These are phyloP conservation scores for Boloria selene DNA, from an alignment of 2,888 invertebrate species.

Conservation along the genomic window DNA sequence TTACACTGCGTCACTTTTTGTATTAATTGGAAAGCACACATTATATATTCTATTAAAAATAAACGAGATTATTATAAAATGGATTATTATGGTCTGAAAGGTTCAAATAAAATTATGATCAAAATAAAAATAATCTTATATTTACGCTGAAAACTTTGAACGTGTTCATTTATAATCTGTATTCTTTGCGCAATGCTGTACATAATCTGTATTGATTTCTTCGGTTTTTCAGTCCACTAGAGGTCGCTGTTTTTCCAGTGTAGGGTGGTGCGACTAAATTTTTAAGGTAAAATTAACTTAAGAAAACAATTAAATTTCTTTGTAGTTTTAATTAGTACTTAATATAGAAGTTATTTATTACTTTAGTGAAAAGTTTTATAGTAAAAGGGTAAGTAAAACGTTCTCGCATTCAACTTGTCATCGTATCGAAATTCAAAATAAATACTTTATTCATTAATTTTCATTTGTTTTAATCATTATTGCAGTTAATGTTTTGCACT, in stretches of 20 bases:
- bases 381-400: conserved; percentile 32
- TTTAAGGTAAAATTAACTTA: conserved; percentile 22
- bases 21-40: too few relatives aligned
- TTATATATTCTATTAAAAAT: too few relatives aligned
- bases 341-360: background rate
- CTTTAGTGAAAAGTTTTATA: background rate
- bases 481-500: background rate
- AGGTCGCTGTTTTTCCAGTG: conserved; percentile 42
- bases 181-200: conserved; percentile 17
- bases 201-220: conserved; percentile 24
- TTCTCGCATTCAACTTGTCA: conserved; percentile 25
- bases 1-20: too few relatives aligned
- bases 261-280: conserved; percentile 38
- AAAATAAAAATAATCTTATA: background rate
- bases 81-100: too few relatives aligned
- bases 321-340: background rate
- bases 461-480: conserved; percentile 21
- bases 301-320: background rate
- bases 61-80: too few relatives aligned
- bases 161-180: conserved; percentile 7
- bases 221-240: conserved; percentile 32
- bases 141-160: background rate
- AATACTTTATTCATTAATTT: conserved; percentile 12
- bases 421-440: conserved; percentile 38
- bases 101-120: too few relatives aligned